Evolutionary conservation across 1,140 invertebrate species (phyloP).

Genomic region (Drosophila tristis): DNA sequence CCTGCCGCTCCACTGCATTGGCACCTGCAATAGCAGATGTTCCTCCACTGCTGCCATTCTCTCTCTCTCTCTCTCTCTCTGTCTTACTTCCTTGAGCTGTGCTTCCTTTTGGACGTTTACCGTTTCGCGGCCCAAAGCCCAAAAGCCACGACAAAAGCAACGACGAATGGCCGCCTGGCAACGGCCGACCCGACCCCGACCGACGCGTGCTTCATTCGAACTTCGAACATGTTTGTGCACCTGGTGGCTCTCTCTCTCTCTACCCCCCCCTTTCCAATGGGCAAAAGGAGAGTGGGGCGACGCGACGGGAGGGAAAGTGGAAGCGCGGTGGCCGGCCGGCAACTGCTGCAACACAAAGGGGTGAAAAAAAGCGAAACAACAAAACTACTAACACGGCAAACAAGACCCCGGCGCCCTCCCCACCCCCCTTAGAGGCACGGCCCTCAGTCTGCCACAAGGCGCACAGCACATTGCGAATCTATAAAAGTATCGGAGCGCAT

Average conservation of each 20-base stretch:
- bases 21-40: constrained; percentile 37
- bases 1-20: background rate
- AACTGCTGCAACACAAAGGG: constrained; percentile 51
- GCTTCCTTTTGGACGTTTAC: constrained; percentile 43
- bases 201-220: constrained; percentile 40
- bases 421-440: constrained; percentile 6
- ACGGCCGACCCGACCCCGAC: constrained; percentile 14
- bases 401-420: background rate
- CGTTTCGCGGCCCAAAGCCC: constrained; percentile 28
- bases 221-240: constrained; percentile 71
- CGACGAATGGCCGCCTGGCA: constrained; percentile 46
- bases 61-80: constrained; percentile 1
- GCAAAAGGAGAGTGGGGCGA: no score
- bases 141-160: constrained; percentile 66
- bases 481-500: constrained; percentile 83
- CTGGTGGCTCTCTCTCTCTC: constrained; percentile 28
- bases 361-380: constrained; percentile 37
- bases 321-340: constrained; percentile 64
- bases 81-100: background rate
- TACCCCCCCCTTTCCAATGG: background rate
- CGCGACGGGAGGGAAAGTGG: constrained; percentile 4
- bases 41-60: background rate
- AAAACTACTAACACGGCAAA: constrained; percentile 30
- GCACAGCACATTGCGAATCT: constrained; percentile 81
- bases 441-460: constrained; percentile 18